A percentile compares a stretch with the other conserved stretches of the same genome.
Conservation (phyloP, 2,888 invertebrate species). For the Rhamnusium bicolor region DNA sequence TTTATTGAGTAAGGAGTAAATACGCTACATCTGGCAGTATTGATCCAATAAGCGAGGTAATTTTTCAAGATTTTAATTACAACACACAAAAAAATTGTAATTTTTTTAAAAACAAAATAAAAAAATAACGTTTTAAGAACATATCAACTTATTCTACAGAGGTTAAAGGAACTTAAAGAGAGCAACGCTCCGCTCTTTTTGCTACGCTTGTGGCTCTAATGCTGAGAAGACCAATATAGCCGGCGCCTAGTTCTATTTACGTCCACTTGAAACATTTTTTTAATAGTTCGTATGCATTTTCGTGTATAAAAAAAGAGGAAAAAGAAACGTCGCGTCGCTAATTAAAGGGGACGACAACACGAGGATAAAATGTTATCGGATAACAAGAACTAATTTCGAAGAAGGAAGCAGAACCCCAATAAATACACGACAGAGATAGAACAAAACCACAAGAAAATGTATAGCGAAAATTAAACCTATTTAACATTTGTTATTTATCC, state of each 20-base stretch:
- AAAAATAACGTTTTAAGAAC: background rate
- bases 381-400: background rate
- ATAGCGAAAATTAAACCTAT: background rate
- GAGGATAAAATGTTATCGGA: background rate
- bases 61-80: background rate
- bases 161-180: background rate
- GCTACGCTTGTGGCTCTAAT: background rate
- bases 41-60: background rate
- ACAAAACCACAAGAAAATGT: background rate
- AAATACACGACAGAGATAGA: background rate
- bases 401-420: no score
- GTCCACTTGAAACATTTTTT: background rate
- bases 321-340: background rate
- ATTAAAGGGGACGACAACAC: background rate
- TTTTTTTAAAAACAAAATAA: background rate
- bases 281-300: background rate
- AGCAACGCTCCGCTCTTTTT: background rate
- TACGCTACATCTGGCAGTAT: background rate
- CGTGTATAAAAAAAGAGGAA: background rate
- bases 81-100: background rate
- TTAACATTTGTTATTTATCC: background rate
- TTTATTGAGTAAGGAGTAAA: background rate
- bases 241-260: slow-evolving; percentile 6
- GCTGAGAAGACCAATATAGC: background rate
- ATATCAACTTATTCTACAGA: background rate